phyloP scores from a whole-genome alignment of 1,140 invertebrate species.

The Phymorhynchus buccinoides region DNA sequence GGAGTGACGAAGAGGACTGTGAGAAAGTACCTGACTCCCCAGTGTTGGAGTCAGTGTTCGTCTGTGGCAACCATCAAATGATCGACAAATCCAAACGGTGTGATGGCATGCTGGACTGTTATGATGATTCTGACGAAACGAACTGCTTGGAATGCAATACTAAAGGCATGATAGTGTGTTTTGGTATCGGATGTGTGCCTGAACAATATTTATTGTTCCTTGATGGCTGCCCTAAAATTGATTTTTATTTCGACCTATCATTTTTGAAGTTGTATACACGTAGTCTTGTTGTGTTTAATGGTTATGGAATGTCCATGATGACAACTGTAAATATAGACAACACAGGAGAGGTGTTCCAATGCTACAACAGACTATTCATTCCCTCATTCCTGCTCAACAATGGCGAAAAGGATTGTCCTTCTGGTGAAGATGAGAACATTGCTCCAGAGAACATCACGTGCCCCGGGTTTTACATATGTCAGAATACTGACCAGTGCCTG shows the following conservation, averaged over 20 bases:
- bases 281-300: slow-evolving; percentile 25
- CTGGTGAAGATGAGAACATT: slow-evolving; percentile 39
- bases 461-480: slow-evolving; percentile 29
- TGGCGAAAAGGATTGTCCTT: slow-evolving; percentile 33
- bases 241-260: too few relatives aligned
- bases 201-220: neutral
- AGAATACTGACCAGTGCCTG: slow-evolving; percentile 30
- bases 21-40: neutral
- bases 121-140: slow-evolving; percentile 38
- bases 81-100: slow-evolving; percentile 9
- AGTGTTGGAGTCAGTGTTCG: neutral
- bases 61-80: slow-evolving; percentile 29
- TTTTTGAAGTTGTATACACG: too few relatives aligned
- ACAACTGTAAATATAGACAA: neutral
- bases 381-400: slow-evolving; percentile 41
- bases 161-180: neutral
- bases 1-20: slow-evolving; percentile 37
- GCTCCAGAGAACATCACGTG: slow-evolving; percentile 20
- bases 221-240: slow-evolving; percentile 21
- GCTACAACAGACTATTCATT: slow-evolving; percentile 15
- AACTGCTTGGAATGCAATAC: slow-evolving; percentile 29
- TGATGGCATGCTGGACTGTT: slow-evolving; percentile 38
- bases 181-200: slow-evolving; percentile 28
- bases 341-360: slow-evolving; percentile 24
- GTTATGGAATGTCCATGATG: slow-evolving; percentile 35